Percentiles rank a stretch among this genome's conserved stretches.
Conservation (phyloP, 2,888 invertebrate genomes). For the Lymantria dispar region DNA sequence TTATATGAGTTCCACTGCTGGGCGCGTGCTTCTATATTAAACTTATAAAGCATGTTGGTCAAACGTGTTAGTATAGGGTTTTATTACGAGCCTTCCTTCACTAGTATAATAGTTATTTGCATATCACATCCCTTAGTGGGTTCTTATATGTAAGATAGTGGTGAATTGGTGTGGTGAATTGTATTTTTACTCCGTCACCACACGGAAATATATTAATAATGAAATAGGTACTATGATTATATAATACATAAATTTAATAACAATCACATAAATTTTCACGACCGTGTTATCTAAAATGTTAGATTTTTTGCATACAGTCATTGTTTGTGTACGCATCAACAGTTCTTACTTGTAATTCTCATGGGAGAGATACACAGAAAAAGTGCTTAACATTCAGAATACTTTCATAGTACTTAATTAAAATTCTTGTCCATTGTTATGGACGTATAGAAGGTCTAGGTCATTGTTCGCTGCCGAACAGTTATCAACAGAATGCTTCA, state of each 20-base stretch:
- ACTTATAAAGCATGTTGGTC: no score
- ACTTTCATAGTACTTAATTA: slow-evolving; percentile 9
- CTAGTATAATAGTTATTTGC: no score
- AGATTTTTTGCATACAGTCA: not conserved
- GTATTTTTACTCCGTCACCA: no score
- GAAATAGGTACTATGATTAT: no score
- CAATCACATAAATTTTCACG: not conserved
- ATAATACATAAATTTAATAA: not conserved
- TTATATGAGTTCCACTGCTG: no score
- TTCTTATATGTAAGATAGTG: no score
- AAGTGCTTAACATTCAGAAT: slow-evolving; percentile 10
- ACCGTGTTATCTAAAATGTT: not conserved
- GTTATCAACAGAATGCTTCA: slow-evolving; percentile 56
- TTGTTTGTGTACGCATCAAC: not conserved
- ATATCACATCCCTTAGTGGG: no score
- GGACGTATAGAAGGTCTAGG: slow-evolving; percentile 36
- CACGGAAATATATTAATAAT: no score
- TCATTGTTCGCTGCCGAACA: slow-evolving; percentile 40
- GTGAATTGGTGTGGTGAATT: no score
- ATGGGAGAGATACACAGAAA: slow-evolving; percentile 5
- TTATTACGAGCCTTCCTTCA: no score
- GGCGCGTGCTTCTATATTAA: no score
- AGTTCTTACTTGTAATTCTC: not conserved
- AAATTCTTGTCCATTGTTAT: slow-evolving; percentile 22
- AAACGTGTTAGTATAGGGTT: no score